These are phyloP conservation scores for Thamnophis elegans DNA, from an alignment of 2,797 vertebrate species.

Conservation along the genomic window DNA sequence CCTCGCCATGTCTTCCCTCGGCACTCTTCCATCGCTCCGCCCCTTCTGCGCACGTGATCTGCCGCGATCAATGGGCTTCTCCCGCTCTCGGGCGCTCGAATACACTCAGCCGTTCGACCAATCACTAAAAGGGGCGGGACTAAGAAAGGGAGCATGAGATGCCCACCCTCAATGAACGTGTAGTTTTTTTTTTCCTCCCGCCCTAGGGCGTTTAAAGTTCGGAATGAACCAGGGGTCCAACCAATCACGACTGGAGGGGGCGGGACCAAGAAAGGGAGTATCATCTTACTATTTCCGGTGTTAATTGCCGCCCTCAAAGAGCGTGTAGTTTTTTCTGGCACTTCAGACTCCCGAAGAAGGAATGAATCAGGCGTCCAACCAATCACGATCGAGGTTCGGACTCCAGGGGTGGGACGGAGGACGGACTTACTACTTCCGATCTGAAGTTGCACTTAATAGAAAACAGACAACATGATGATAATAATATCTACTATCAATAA, in stretches of 20 bases:
- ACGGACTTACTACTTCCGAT: not conserved
- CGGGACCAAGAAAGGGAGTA: not conserved
- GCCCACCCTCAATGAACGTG: not conserved
- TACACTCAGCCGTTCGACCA: not conserved
- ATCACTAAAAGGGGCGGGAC: not conserved
- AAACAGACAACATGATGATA: no score
- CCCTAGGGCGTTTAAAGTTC: not conserved
- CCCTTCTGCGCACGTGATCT: not conserved
- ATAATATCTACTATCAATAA: no score
- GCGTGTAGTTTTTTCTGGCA: no score
- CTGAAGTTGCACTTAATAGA: not conserved
- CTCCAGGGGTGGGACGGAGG: no score
- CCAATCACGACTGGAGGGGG: not conserved
- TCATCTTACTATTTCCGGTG: no score
- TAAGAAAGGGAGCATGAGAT: no score
- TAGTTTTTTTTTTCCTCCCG: fast-evolving
- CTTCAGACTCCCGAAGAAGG: no score
- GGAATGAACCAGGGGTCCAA: no score
- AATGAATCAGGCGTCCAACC: not conserved
- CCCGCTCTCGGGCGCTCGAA: not conserved
- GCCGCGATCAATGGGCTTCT: not conserved
- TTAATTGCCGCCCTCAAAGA: no score
- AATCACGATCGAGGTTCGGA: not conserved
- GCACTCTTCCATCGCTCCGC: not conserved
- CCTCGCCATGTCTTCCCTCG: not conserved